Percentiles rank a stretch among this genome's conserved stretches.
These are phyloP conservation scores for Tetropium fuscum DNA, from an alignment of 2,888 invertebrate genomes.

Conservation along the genomic window DNA sequence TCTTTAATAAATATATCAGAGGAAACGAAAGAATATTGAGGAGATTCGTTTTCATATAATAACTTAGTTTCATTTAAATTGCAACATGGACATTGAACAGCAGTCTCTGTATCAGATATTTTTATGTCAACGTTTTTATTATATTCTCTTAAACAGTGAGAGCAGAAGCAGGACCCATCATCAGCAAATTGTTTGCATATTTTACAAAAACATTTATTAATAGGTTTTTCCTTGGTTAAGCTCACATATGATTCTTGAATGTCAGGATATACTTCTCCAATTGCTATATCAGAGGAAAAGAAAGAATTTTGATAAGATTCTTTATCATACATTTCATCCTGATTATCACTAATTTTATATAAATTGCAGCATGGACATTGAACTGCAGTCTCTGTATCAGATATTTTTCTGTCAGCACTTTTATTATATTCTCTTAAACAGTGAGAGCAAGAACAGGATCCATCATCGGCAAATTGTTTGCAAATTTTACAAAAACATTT, in stretches of 20 bases:
- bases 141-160: neutral
- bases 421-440: neutral
- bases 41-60: too few species aligned
- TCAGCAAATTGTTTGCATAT: conserved; percentile 29
- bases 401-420: neutral
- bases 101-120: neutral
- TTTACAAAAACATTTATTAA: conserved; percentile 30
- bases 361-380: neutral
- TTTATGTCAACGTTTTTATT: neutral
- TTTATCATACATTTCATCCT: too few species aligned
- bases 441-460: neutral
- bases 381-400: neutral
- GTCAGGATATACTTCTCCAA: too few species aligned
- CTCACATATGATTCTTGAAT: too few species aligned
- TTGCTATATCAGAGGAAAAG: too few species aligned
- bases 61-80: neutral
- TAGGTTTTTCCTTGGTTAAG: too few species aligned
- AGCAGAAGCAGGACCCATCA: conserved; percentile 19
- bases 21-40: too few species aligned
- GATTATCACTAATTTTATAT: too few species aligned
- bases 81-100: neutral
- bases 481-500: conserved; percentile 34
- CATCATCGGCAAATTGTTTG: conserved; percentile 26
- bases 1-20: too few species aligned
- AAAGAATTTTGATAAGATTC: too few species aligned